These are phyloP conservation scores for Bombus ignitus DNA, from an alignment of 1,140 invertebrate genomes.

Conservation along the genomic window DNA sequence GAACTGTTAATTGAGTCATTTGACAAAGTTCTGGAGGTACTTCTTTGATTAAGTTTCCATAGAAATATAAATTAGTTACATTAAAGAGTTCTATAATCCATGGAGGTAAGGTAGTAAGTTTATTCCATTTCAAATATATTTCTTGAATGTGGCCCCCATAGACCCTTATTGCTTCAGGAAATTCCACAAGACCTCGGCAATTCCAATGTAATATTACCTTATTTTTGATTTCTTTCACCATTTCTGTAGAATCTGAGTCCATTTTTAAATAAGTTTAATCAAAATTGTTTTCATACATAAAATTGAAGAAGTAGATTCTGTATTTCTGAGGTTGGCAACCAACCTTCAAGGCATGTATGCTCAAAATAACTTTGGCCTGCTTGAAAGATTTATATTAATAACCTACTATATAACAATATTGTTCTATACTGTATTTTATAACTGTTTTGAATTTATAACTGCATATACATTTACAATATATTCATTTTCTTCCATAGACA, in stretches of 20 bases:
- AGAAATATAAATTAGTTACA: conserved; percentile 75
- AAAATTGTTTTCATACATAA: conserved; percentile 10
- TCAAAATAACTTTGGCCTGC: conserved; percentile 60
- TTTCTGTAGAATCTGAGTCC: conserved; percentile 65
- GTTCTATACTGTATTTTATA: not conserved
- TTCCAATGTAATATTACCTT: conserved; percentile 78
- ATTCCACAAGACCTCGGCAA: conserved; percentile 68
- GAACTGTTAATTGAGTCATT: conserved; percentile 68
- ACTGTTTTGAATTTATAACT: not conserved
- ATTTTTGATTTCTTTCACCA: conserved; percentile 70
- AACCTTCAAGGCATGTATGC: conserved; percentile 26
- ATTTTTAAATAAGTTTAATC: conserved; percentile 62
- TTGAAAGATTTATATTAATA: conserved; percentile 62
- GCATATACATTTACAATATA: not conserved
- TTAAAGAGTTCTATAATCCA: conserved; percentile 74
- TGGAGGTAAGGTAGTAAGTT: conserved; percentile 68
- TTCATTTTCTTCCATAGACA: not conserved
- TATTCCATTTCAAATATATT: conserved; percentile 77
- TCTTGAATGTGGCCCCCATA: conserved; percentile 70
- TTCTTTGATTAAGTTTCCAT: conserved; percentile 71
- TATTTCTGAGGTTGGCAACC: conserved; percentile 35
- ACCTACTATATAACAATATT: conserved; percentile 29
- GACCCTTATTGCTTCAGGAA: conserved; percentile 69
- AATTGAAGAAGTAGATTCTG: conserved; percentile 25
- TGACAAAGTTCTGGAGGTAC: conserved; percentile 66